These are phyloP conservation scores for Polypterus bichir DNA, from an alignment of 2,113 vertebrate genomes.

Conservation along the genomic window DNA sequence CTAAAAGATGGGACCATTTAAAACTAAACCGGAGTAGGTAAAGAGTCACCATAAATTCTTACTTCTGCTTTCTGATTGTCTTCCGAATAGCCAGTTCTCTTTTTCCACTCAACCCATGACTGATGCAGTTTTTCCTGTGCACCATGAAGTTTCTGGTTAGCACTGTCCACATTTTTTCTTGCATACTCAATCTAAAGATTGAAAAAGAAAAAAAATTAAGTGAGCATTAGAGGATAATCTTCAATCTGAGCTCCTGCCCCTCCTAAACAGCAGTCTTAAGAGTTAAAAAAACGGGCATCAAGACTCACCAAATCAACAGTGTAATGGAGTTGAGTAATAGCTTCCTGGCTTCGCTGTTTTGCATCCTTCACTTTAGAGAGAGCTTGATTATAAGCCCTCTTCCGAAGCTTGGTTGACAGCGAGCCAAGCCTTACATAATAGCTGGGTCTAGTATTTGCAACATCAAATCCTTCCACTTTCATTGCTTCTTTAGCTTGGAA, in stretches of 20 bases:
- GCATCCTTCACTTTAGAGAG: constrained; percentile 54
- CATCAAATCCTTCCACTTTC: constrained; percentile 53
- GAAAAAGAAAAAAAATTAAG: neutral
- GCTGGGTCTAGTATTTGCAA: constrained; percentile 33
- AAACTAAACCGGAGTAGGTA: too few species aligned
- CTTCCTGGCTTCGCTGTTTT: constrained; percentile 62
- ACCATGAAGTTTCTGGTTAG: constrained; percentile 62
- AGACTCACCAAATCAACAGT: constrained; percentile 69
- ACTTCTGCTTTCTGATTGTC: constrained; percentile 60
- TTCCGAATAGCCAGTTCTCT: constrained; percentile 34
- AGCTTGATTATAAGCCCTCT: constrained; percentile 59
- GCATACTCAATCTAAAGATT: constrained; percentile 65
- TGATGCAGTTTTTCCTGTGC: constrained; percentile 57
- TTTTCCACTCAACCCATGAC: constrained; percentile 62
- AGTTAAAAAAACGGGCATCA: neutral
- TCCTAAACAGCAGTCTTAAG: neutral
- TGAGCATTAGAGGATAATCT: neutral
- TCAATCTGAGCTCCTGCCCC: neutral
- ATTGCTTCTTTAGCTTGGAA: constrained; percentile 54
- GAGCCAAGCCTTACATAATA: constrained; percentile 51
- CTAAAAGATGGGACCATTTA: too few species aligned
- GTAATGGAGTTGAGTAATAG: constrained; percentile 64
- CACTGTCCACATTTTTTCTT: constrained; percentile 63
- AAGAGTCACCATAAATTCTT: neutral
- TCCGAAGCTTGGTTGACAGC: constrained; percentile 53